Base-by-base conservation (phyloP, 2,888 invertebrate genomes). In the Mactromeris polynyma region DNA sequence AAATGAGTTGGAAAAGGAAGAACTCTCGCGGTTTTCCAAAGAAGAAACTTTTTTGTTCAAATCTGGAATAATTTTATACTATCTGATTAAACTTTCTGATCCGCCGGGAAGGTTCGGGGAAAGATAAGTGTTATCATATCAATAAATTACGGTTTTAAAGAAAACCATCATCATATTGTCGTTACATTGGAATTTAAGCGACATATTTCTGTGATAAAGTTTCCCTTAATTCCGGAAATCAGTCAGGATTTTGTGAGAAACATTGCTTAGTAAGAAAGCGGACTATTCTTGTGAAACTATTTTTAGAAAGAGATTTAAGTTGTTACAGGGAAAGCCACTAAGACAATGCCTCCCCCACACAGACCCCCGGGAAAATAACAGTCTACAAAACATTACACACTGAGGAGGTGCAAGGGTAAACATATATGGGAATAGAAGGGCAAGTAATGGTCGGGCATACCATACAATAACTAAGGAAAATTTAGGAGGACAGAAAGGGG, bases 11-110 rank as follows among this genome's bases (percentile, higher is more conserved):
- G 38, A 51, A 26, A 33, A 0, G 14, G 36, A 36, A 26, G 36
- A 1, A 33, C 14, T 73, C 2, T 73, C 36, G 31, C 4, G 58
- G 79, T 51, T 73, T 77, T 54, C n/a, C 46, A 26, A 73, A 87
- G 84, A 51, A 87, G 83, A 87, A 87, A 87, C 73, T 83, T 84
- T 80, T 69, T 40, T 69, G 26, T 73, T 88, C 58, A 73, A 81
- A 73, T 77, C 54, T 26, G 88, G 88, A 88, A 88, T 88, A 88
- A 84, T 77, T 85, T 81, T 19, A 33, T 77, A 26, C 2, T 88
- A 88, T 84, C 88, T 54, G 84, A 85, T 88, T 84, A 26, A 78
- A 88, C 81, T 31, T 58, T 54, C 19, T n/a, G 46, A 84, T 69
- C 85, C 58, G 73, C 19, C n/a, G 21, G 78, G 84, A 73, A 81